Evolutionary conservation across 2,888 invertebrate species (phyloP), one percentile per base, ranked within the genome.

Genomic region (Carterocephalus palaemon): DNA sequence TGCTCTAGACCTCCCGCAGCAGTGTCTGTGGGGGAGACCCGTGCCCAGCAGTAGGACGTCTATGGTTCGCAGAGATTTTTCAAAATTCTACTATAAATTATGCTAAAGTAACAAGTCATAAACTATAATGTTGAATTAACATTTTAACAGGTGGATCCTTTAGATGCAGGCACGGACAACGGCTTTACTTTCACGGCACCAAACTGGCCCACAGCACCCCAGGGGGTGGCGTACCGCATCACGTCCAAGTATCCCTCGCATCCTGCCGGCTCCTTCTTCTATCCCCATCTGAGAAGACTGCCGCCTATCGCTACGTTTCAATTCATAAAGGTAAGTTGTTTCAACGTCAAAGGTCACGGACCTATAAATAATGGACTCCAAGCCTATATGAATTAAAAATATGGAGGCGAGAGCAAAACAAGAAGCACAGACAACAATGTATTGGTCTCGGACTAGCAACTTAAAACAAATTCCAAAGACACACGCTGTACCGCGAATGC

Each of bases 131-230:
- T 9, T 24, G 2, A 24, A 9, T 13, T 42, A 32, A 24, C 28
- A 23, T 34, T 31, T 31, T 38, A 17, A 24, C 75, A 94, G 94
- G 92, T 96, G 80, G 94, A 95, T 76, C 97, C 97, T 0, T 81
- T 96, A 61, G 97, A 97, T 78, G 97, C 96, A 7, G 97, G 97
- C 38, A 96, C 96, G 28, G 97, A 97, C 88, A 95, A 95, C 78
- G 97, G 97, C 2, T 95, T 97, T 85, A 97, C 97, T 39, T 98
- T 97, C 84, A 97, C 97, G 9, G 95, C 97, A n/a, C 96, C 96
- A 36, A 95, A 96, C 86, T 97, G 97, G 97, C 94, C 95, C 39
- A 95, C 96, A 10, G 92, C 94, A 36, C 97, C 97, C 1, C 94
- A 93, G 73, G 95, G 95, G 56, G 92, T 93, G 56, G 94, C 96